phyloP scores from a whole-genome alignment of 2,113 vertebrate species.

The Haemorhous mexicanus region DNA sequence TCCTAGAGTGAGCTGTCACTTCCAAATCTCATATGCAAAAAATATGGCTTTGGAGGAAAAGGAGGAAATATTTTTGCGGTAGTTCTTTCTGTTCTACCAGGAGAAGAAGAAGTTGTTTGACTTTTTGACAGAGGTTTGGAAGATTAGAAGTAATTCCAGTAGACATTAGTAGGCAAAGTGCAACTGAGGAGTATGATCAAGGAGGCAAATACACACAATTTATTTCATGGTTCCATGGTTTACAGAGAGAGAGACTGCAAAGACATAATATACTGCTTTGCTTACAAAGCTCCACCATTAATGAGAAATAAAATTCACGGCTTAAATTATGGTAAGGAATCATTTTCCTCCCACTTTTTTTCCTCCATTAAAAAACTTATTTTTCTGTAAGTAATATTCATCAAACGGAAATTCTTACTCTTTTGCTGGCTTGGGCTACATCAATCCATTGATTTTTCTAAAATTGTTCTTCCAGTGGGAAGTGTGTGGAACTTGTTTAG shows the following conservation, averaged over 20 bases:
- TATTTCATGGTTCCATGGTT: background rate
- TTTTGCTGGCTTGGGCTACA: background rate
- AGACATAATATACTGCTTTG: background rate
- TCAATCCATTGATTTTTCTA: background rate
- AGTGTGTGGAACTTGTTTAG: background rate
- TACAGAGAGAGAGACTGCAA: background rate
- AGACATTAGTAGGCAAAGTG: background rate
- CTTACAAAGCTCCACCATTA: background rate
- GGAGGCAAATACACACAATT: background rate
- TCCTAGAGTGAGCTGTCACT: background rate
- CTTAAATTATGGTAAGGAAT: background rate
- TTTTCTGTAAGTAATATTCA: background rate
- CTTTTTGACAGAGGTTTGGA: background rate
- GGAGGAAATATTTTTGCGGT: background rate
- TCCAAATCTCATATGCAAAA: background rate
- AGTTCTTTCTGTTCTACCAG: background rate
- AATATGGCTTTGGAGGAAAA: background rate
- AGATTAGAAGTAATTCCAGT: background rate
- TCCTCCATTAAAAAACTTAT: background rate
- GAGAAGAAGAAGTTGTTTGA: background rate
- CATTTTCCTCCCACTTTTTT: background rate
- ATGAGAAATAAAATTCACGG: background rate
- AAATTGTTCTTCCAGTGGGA: background rate
- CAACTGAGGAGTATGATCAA: background rate
- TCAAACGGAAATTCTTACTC: slow-evolving; percentile 25